Evolutionary conservation across 2,113 vertebrate species (phyloP), one percentile per base, ranked within the genome.

Genomic region (Arvicanthis niloticus): DNA sequence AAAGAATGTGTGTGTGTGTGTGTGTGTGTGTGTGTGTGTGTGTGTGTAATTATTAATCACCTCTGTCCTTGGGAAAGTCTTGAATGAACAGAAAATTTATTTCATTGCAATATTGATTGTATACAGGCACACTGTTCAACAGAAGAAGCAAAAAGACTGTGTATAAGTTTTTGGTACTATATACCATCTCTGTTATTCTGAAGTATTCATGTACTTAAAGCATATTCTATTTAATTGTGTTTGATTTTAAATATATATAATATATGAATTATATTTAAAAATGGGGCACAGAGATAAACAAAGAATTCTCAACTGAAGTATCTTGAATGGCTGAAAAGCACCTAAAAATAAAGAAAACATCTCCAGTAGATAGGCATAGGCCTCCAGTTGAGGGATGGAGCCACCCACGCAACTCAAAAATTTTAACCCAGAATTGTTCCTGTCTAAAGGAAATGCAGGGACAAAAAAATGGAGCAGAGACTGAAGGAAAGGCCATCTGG

Each of bases 151-250:
- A 98, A 98, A 98, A 99, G 98, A 99, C 99, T 99, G 98, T 98
- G 98, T 98, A 84, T 98, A 98, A 96, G 98, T 98, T 98, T 99
- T 99, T 99, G 99, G 99, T 99, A 99, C 99, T 99, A 99, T 99
- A 99, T 99, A 99, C 99, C 99, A 99, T 97, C 98, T 98, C 99
- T 98, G 98, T 99, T 98, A 99, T 99, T 99, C 97, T 96, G 94
- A 98, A 98, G 99, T 99, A 99, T 99, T 99, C 98, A 99, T 99
- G 99, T 99, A 99, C 99, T 98, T 99, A 99, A 99, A 99, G 98
- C 99, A 99, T 99, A 99, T 99, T 99, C 98, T 99, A 99, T 99
- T 99, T 99, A 99, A 99, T 99, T 99, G 99, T 99, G 99, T 99
- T 99, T 99, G 99, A 99, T 99, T 99, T 99, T 99, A 99, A 99